These are phyloP conservation scores for Campopleginae sp. DNA, from an alignment of 2,888 invertebrate genomes.

Conservation along the genomic window DNA sequence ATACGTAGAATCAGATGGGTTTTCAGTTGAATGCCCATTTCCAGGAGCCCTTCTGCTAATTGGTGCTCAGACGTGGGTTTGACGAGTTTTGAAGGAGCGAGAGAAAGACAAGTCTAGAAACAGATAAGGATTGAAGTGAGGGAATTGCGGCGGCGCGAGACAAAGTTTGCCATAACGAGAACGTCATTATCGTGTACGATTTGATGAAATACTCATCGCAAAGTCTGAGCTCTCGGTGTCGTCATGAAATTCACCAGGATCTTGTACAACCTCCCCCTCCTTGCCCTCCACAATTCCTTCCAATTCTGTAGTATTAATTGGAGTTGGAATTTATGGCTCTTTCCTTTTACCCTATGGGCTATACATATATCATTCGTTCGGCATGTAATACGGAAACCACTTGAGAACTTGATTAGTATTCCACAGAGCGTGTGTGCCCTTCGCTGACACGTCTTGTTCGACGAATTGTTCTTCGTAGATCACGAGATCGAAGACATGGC, in stretches of 20 bases:
- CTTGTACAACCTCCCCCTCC: conserved; percentile 21
- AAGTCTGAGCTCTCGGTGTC: conserved; percentile 42
- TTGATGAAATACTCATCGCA: conserved; percentile 42
- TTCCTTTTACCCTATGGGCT: conserved; percentile 18
- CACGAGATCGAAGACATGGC: conserved; percentile 46
- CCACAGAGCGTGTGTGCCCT: conserved; percentile 52
- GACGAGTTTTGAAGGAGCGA: neutral
- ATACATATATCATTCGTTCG: conserved; percentile 37
- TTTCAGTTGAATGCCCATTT: neutral
- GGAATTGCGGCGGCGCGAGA: conserved; percentile 30
- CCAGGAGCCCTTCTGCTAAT: conserved; percentile 7
- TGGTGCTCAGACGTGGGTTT: neutral
- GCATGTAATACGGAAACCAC: conserved; percentile 65
- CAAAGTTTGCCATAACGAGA: conserved; percentile 60
- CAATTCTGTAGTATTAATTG: conserved; percentile 63
- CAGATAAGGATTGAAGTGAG: neutral
- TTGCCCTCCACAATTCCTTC: conserved; percentile 25
- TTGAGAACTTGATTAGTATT: conserved; percentile 80
- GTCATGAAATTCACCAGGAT: conserved; percentile 49
- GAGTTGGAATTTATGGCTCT: conserved; percentile 64
- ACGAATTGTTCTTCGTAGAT: conserved; percentile 59
- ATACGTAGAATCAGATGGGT: neutral
- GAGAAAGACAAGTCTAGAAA: conserved; percentile 1
- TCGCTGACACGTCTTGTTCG: conserved; percentile 52
- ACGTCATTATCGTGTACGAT: conserved; percentile 54